Percentiles rank a stretch among this genome's conserved stretches.
Evolutionary conservation across 1,140 invertebrate species (phyloP).

Genomic region (Onthophagus taurus): DNA sequence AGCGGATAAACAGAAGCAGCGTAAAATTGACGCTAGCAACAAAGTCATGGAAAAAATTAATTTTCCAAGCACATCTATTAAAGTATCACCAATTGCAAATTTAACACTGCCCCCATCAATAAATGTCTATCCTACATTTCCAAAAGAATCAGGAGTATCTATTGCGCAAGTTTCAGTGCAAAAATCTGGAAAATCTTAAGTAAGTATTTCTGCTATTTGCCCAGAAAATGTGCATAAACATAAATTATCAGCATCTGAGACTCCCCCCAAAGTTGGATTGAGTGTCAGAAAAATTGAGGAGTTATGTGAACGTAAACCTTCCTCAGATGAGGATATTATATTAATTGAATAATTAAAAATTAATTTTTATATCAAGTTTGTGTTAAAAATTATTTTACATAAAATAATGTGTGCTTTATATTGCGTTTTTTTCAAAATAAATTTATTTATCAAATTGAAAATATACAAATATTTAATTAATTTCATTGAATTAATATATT

Average conservation of each 20-base stretch:
- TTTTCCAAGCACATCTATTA: constrained; percentile 6
- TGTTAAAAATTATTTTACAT: too few relatives aligned
- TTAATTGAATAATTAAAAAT: constrained; percentile 21
- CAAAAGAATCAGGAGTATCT: constrained; percentile 28
- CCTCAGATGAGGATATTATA: constrained; percentile 25
- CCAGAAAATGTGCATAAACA: neutral
- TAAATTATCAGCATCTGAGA: constrained; percentile 8
- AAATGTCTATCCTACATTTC: constrained; percentile 24
- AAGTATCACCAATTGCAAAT: constrained; percentile 4
- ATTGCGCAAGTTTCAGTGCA: too few relatives aligned
- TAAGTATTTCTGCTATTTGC: too few relatives aligned
- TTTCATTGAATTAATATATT: constrained; percentile 57
- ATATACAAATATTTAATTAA: too few relatives aligned
- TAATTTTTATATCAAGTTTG: too few relatives aligned
- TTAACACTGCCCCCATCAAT: constrained; percentile 5
- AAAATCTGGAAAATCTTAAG: too few relatives aligned
- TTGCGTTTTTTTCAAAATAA: too few relatives aligned
- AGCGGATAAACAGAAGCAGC: constrained; percentile 47
- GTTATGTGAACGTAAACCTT: constrained; percentile 15
- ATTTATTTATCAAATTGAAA: too few relatives aligned
- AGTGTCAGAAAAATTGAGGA: constrained; percentile 22
- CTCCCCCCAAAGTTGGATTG: constrained; percentile 18
- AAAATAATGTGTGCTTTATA: too few relatives aligned
- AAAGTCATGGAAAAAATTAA: constrained; percentile 1
- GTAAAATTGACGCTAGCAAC: constrained; percentile 17